A percentile compares a stretch with the other conserved stretches of the same genome.
phyloP scores from a whole-genome alignment of 1,140 invertebrate genomes.

The Drosophila pruinosa region DNA sequence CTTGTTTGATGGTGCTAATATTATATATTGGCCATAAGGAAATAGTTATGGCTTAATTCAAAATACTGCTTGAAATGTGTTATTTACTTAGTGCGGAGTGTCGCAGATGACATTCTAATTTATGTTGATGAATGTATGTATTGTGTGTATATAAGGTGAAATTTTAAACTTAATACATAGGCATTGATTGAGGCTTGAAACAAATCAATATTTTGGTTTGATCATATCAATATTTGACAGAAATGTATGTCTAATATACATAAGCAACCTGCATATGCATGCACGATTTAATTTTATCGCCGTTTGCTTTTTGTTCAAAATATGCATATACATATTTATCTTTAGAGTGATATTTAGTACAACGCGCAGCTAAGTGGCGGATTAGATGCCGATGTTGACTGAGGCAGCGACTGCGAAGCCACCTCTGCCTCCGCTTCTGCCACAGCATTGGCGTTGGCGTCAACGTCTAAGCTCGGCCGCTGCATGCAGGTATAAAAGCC shows the following conservation, averaged over 20 bases:
- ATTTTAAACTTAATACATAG: too few species aligned
- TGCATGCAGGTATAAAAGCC: conserved; percentile 45
- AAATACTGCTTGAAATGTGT: background rate
- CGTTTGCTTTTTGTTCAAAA: conserved; percentile 46
- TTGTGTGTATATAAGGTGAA: too few species aligned
- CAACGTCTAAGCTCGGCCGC: conserved; percentile 7
- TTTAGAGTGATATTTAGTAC: conserved; percentile 67
- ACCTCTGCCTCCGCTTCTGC: background rate
- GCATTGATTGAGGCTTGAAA: background rate
- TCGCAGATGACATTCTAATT: background rate
- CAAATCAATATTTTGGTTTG: background rate
- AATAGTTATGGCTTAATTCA: conserved; percentile 39
- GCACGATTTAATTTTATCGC: conserved; percentile 56
- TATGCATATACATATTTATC: conserved; percentile 48
- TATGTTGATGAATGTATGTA: background rate
- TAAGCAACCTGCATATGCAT: conserved; percentile 19
- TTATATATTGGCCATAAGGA: background rate
- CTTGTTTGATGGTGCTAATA: conserved; percentile 16
- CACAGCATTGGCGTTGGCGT: conserved; percentile 24
- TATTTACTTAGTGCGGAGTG: background rate
- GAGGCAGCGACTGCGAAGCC: conserved; percentile 2
- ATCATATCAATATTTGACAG: background rate
- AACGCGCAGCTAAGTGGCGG: conserved; percentile 54
- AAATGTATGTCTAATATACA: background rate
- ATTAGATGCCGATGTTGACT: conserved; percentile 49